Evolutionary conservation across 2,797 vertebrate species (phyloP), one percentile per base, ranked within the genome.

Genomic region (Lindbergichthys nudifrons): DNA sequence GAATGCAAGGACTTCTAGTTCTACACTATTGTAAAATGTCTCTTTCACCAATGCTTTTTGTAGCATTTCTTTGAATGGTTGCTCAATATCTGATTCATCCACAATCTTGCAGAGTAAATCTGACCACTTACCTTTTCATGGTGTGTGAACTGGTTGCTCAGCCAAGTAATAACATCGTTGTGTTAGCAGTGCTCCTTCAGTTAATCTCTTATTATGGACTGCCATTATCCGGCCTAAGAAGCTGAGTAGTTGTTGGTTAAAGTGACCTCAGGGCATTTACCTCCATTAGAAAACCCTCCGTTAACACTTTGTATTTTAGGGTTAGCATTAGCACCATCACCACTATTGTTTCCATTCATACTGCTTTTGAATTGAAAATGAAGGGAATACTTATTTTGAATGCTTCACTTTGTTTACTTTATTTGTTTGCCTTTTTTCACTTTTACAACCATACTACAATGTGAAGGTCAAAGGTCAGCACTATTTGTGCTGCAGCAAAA

Each of bases 211-310:
- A 70, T 87, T 26, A 85, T 77, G 56, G 70, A 64, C 64, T 73
- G 43, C 65, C 18, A 69, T 88, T 84, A 86, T 52, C 73, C n/a
- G 71, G 72, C 30, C 73, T 36, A 83, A 45, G 74, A 75, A 65
- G 76, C 82, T 77, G 80, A 84, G 74, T 84, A 86, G 91, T 87
- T 87, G 65, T 81, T 73, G 61, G 59, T 74, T 72, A 46, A 83
- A 88, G 51, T 86, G 54, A 81, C 91, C 83, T 79, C 77, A 57
- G 81, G 87, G 80, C 61, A 84, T 87, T 88, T 79, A 77, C 62
- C 73, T 45, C 30, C 47, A 75, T 75, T 77, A 72, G 58, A 47
- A 36, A 36, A 36, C 70, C 73, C 19, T 43, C 41, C 65, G 10
- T 50, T 87, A 73, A 67, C 73, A 75, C 54, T 63, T 63, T 76